These are phyloP conservation scores for Perca flavescens DNA, from an alignment of 2,113 vertebrate genomes.

Conservation along the genomic window DNA sequence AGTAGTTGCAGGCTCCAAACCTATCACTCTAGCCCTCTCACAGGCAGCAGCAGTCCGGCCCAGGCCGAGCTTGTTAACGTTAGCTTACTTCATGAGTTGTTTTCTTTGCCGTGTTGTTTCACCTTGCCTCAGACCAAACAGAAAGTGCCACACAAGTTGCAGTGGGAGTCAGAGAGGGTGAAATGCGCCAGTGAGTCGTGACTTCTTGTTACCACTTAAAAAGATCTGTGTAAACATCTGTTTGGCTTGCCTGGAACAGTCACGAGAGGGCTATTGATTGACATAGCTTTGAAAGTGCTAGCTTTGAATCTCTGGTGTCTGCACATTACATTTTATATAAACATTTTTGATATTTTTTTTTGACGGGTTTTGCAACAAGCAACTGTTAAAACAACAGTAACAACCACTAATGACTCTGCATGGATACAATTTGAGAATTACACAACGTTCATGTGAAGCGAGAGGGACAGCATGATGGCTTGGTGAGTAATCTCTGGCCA, in stretches of 20 bases:
- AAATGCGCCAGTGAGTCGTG: conserved; percentile 43
- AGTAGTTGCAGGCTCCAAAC: conserved; percentile 53
- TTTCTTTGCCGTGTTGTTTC: conserved; percentile 69
- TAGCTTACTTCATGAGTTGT: conserved; percentile 40
- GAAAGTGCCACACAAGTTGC: conserved; percentile 71
- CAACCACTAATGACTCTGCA: conserved; percentile 40
- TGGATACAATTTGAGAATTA: conserved; percentile 39
- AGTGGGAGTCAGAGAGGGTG: conserved; percentile 43
- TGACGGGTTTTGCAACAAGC: conserved; percentile 17
- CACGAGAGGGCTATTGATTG: conserved; percentile 39
- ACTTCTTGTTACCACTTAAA: conserved; percentile 56
- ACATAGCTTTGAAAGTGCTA: conserved; percentile 20
- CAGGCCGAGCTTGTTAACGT: conserved; percentile 57
- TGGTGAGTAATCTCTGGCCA: conserved; percentile 72
- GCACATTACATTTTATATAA: background rate
- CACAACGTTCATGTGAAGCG: conserved; percentile 29
- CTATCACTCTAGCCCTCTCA: conserved; percentile 39
- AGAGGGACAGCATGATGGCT: conserved; percentile 64
- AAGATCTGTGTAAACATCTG: conserved; percentile 53
- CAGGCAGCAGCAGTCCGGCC: conserved; percentile 23
- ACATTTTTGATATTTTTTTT: background rate
- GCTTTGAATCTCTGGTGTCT: background rate
- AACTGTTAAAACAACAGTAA: conserved; percentile 24
- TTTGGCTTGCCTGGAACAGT: conserved; percentile 31
- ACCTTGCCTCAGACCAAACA: conserved; percentile 66